These are phyloP conservation scores for Epistrophella euchroma DNA, from an alignment of 2,888 invertebrate genomes.

Conservation along the genomic window DNA sequence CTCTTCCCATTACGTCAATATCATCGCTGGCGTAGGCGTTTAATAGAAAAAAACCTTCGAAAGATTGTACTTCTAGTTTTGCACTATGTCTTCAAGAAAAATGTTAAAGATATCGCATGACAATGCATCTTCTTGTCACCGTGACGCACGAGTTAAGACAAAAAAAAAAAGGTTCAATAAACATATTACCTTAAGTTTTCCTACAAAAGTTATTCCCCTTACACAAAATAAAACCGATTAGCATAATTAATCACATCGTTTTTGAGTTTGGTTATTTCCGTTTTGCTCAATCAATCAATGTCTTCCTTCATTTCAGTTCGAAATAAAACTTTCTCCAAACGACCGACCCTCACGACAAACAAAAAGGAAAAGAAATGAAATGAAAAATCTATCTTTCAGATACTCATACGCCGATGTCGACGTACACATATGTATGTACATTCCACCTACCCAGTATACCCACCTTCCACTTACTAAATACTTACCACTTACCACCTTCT, in stretches of 20 bases:
- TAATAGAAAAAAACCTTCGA: too few relatives aligned
- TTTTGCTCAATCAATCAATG: slow-evolving; percentile 59
- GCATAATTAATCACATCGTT: slow-evolving; percentile 20
- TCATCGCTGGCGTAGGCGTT: too few relatives aligned
- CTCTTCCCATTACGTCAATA: too few relatives aligned
- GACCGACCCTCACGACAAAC: slow-evolving; percentile 48
- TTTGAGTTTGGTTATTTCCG: slow-evolving; percentile 35
- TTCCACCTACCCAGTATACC: background rate
- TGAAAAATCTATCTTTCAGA: background rate
- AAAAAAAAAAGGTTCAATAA: background rate
- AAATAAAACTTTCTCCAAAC: slow-evolving; percentile 46
- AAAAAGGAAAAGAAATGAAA: background rate
- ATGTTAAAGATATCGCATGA: too few relatives aligned
- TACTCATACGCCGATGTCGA: background rate
- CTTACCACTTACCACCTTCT: slow-evolving; percentile 1
- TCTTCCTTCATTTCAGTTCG: slow-evolving; percentile 35
- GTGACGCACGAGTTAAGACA: background rate
- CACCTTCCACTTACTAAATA: background rate
- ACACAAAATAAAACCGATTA: slow-evolving; percentile 23
- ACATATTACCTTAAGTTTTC: background rate
- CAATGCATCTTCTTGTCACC: background rate
- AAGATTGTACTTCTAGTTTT: too few relatives aligned
- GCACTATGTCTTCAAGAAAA: too few relatives aligned
- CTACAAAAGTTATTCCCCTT: background rate
- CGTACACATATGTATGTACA: background rate